Conservation (phyloP, 2,113 vertebrate genomes). For the Nothoprocta perdicaria region DNA sequence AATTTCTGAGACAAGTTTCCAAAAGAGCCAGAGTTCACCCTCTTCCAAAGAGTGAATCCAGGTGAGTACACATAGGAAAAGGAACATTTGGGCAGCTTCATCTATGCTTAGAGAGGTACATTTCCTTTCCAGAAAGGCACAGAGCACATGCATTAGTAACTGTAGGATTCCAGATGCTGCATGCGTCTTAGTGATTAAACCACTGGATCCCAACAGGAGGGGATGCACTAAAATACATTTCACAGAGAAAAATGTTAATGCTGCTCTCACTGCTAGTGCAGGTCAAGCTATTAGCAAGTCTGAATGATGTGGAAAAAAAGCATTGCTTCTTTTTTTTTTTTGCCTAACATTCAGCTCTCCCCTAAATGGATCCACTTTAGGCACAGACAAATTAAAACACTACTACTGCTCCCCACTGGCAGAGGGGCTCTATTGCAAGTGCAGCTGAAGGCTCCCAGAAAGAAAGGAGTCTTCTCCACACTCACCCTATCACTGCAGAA, state of each 20-base stretch:
- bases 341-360: not conserved
- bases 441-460: not conserved
- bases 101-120: not conserved
- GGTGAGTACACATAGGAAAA: not conserved
- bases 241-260: constrained; percentile 18
- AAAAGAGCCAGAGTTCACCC: not conserved
- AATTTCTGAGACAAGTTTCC: not conserved
- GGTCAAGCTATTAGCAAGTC: constrained; percentile 15
- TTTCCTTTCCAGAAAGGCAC: not conserved
- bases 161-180: not conserved
- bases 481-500: constrained; percentile 82
- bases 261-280: not conserved
- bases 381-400: not conserved
- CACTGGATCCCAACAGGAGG: not conserved
- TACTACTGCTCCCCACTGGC: constrained; percentile 45
- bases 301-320: constrained; percentile 4
- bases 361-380: not conserved
- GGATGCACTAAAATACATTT: not conserved
- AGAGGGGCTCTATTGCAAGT: not conserved
- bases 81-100: not conserved
- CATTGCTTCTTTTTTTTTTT: not conserved
- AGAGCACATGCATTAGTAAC: not conserved
- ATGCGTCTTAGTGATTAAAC: not conserved
- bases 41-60: not conserved
- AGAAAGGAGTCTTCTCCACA: not conserved